Evolutionary conservation across 92 coral and sea anemone species (phyloP).

Genomic region (Epizoanthus illoricatus): DNA sequence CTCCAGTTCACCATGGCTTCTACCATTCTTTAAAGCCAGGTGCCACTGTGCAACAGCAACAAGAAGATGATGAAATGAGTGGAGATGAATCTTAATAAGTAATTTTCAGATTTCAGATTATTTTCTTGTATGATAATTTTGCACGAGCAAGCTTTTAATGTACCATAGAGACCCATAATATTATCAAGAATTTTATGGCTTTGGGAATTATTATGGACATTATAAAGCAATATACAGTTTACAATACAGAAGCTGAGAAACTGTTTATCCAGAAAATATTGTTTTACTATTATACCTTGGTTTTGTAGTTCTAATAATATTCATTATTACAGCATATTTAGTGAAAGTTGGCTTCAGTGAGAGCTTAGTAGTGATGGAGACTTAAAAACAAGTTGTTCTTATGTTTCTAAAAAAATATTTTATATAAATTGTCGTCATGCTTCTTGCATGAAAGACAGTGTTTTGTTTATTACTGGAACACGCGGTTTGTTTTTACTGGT

Average conservation of each 20-base stretch:
- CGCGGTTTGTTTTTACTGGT: too few species aligned
- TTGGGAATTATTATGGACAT: slow-evolving; percentile 7
- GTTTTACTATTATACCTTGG: neutral
- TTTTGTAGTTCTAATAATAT: slow-evolving; percentile 8
- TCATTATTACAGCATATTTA: slow-evolving; percentile 12
- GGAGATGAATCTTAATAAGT: neutral
- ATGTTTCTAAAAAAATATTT: too few species aligned
- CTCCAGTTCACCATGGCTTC: slow-evolving; percentile 4
- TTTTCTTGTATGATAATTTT: too few species aligned
- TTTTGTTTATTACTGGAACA: too few species aligned
- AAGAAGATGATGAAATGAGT: neutral
- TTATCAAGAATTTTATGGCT: slow-evolving; percentile 5
- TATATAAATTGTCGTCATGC: too few species aligned
- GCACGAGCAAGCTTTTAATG: too few species aligned
- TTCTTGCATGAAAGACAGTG: too few species aligned
- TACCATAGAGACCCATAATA: too few species aligned
- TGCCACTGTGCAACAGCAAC: slow-evolving; percentile 7
- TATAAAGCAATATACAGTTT: slow-evolving; percentile 9
- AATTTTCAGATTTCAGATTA: neutral
- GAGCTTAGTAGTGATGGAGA: too few species aligned
- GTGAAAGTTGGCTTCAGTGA: neutral
- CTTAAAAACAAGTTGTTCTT: too few species aligned
- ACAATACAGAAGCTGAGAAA: slow-evolving; percentile 10
- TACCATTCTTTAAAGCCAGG: slow-evolving; percentile 2
- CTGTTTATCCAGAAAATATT: slow-evolving; percentile 6